Evolutionary conservation across 2,797 vertebrate genomes (phyloP).

Genomic region (Borostomias antarcticus): DNA sequence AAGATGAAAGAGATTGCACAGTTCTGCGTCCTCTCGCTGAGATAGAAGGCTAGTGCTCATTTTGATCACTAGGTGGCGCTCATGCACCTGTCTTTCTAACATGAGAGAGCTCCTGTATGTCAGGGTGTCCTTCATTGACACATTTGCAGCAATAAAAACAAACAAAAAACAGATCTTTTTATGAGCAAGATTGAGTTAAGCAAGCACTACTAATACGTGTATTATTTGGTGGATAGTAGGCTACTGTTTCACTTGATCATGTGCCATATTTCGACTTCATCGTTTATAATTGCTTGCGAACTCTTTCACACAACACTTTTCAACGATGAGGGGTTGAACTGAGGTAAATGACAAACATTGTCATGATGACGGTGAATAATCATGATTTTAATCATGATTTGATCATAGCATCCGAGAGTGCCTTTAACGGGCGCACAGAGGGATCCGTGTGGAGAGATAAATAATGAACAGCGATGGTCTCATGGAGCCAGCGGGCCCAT

Average conservation of each 20-base stretch:
- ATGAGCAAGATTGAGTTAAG: too few species aligned
- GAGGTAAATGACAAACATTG: not conserved
- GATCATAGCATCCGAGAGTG: not conserved
- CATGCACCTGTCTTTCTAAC: not conserved
- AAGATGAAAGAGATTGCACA: too few species aligned
- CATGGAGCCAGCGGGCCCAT: slow-evolving; percentile 71
- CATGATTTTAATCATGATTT: not conserved
- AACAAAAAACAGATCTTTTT: too few species aligned
- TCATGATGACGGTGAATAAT: not conserved
- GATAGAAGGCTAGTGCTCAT: too few species aligned
- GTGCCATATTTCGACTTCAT: not conserved
- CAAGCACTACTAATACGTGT: too few species aligned
- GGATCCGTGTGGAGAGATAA: slow-evolving; percentile 14
- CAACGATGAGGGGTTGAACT: not conserved
- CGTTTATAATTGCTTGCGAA: not conserved
- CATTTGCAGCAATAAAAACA: not conserved
- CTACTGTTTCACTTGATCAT: not conserved
- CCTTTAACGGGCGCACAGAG: not conserved
- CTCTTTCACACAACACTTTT: too few species aligned
- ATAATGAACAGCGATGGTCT: slow-evolving; percentile 67
- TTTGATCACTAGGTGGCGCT: not conserved
- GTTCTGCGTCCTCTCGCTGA: too few species aligned
- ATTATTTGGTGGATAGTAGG: not conserved
- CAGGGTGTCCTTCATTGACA: not conserved
- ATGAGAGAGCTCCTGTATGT: not conserved